These are phyloP conservation scores for Drosophila quadrilineata DNA, from an alignment of 1,140 invertebrate species.

Conservation along the genomic window DNA sequence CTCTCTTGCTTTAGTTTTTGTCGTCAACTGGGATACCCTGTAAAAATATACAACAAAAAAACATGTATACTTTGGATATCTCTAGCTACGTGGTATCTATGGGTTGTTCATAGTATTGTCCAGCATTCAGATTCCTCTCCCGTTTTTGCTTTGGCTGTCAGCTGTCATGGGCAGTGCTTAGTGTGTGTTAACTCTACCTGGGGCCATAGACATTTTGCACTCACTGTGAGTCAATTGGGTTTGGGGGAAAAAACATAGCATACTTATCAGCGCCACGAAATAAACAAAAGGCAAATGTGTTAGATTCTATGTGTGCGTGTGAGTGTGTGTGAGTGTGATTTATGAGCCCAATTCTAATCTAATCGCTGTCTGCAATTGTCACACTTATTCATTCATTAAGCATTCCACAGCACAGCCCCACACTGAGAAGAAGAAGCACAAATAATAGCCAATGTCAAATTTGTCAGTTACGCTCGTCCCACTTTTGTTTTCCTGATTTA, in stretches of 20 bases:
- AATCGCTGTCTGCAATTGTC: conserved; percentile 26
- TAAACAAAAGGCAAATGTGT: no score
- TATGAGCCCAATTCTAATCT: conserved; percentile 23
- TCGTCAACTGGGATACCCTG: no score
- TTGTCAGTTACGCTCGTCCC: no score
- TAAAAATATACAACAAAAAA: no score
- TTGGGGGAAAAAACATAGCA: conserved; percentile 7
- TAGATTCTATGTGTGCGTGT: not conserved
- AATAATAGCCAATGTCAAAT: no score
- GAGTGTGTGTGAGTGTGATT: conserved; percentile 8
- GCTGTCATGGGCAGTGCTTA: conserved; percentile 3
- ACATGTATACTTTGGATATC: no score
- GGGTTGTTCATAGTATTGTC: not conserved
- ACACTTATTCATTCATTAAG: conserved; percentile 29
- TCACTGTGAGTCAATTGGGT: not conserved
- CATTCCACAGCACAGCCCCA: no score
- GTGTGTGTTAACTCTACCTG: not conserved
- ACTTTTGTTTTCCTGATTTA: no score
- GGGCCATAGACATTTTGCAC: not conserved
- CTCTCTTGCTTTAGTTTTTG: no score
- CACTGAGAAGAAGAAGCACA: no score
- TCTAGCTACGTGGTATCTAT: not conserved
- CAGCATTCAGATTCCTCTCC: not conserved
- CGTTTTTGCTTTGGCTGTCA: not conserved
- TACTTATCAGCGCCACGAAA: conserved; percentile 31